A percentile compares a stretch with the other conserved stretches of the same genome.
These are phyloP conservation scores for Tiliacea aurago DNA, from an alignment of 2,888 invertebrate species.

Conservation along the genomic window DNA sequence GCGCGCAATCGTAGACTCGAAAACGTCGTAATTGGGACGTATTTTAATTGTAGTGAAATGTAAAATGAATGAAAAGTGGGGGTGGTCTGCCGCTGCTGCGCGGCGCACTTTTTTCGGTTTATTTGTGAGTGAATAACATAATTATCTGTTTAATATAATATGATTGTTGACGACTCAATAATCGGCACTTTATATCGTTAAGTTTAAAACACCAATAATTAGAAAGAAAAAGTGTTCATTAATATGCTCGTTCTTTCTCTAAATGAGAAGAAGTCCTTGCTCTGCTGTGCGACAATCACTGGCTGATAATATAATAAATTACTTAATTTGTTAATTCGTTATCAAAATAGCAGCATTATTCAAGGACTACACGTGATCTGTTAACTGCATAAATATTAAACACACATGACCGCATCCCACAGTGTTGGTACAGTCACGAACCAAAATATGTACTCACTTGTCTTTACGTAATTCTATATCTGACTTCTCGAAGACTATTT, in stretches of 20 bases:
- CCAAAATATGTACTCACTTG: constrained; percentile 5
- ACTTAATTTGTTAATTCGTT: constrained; percentile 19
- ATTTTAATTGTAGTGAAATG: no score
- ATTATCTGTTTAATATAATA: no score
- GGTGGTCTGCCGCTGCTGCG: no score
- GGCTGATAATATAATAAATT: constrained; percentile 14
- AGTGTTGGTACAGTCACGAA: constrained; percentile 7
- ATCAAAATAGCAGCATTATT: constrained; percentile 40
- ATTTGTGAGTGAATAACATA: no score
- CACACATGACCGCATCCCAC: constrained; percentile 18
- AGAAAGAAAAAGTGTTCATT: not conserved
- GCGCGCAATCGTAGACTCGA: no score
- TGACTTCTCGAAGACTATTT: not conserved
- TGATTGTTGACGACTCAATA: no score
- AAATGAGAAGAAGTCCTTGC: not conserved
- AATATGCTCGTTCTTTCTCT: not conserved
- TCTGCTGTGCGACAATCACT: not conserved
- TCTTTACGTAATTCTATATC: not conserved
- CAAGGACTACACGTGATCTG: constrained; percentile 41
- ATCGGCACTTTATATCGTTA: not conserved
- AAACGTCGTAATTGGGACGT: no score
- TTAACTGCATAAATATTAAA: constrained; percentile 46
- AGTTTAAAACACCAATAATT: not conserved
- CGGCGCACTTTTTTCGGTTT: no score
- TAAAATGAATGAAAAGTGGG: no score